These are phyloP conservation scores for Clarias batrachus DNA, from an alignment of 2,113 vertebrate species.

Conservation along the genomic window DNA sequence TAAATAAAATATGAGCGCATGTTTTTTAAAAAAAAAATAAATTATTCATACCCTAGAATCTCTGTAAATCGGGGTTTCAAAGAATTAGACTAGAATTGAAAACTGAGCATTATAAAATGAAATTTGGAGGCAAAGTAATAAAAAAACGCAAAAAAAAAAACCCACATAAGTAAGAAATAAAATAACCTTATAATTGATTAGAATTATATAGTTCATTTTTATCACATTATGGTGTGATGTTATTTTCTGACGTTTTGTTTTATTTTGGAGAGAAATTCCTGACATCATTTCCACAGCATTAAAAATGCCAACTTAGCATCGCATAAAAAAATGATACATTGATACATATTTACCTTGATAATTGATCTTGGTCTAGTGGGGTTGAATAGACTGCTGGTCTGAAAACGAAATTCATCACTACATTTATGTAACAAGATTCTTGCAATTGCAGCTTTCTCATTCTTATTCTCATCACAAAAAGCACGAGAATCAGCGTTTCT, in stretches of 20 bases:
- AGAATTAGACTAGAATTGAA: not conserved
- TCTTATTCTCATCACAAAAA: constrained; percentile 5
- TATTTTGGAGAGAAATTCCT: not conserved
- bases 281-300: not conserved
- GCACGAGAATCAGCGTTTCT: not conserved
- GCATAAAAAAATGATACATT: not conserved
- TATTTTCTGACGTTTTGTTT: not conserved
- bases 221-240: not conserved
- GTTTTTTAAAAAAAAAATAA: constrained; percentile 12
- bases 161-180: not conserved
- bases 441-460: not conserved
- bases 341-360: not conserved
- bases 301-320: not conserved
- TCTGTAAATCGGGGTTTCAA: constrained; percentile 15
- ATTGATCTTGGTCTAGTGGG: not conserved
- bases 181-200: not conserved
- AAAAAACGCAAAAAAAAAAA: not conserved
- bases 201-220: not conserved
- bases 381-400: not conserved
- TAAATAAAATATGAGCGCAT: constrained; percentile 42
- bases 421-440: not conserved
- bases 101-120: not conserved
- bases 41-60: not conserved
- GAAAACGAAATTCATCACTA: not conserved
- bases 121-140: not conserved